Evolutionary conservation across 1,140 invertebrate species (phyloP).

Genomic region (Portunus trituberculatus): DNA sequence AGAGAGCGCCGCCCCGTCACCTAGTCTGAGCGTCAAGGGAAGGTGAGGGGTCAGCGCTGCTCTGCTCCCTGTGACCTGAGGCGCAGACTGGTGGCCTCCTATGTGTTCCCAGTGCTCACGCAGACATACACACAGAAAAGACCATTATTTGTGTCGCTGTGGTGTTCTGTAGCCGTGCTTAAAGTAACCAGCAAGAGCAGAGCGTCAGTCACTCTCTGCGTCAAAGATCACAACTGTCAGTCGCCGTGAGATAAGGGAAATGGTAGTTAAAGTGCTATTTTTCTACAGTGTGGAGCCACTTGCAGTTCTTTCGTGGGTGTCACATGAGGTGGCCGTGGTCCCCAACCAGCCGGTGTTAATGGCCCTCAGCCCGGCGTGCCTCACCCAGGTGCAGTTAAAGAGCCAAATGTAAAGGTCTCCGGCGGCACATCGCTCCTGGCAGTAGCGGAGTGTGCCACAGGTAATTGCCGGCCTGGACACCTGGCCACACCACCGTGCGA

Average conservation of each 20-base stretch:
- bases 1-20: neutral
- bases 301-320: neutral
- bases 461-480: slow-evolving; percentile 33
- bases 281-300: neutral
- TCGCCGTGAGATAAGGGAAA: too few relatives aligned
- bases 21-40: neutral
- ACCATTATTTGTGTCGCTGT: neutral
- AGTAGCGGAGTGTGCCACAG: neutral
- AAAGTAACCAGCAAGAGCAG: neutral
- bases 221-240: too few relatives aligned
- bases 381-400: slow-evolving; percentile 30
- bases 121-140: neutral
- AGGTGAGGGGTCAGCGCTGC: neutral
- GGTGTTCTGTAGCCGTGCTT: neutral
- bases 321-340: neutral
- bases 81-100: neutral
- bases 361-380: neutral
- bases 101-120: neutral
- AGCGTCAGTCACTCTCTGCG: neutral
- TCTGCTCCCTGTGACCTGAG: neutral
- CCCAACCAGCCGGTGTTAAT: neutral
- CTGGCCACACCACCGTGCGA: neutral
- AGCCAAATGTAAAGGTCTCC: slow-evolving; percentile 58
- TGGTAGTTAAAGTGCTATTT: too few relatives aligned
- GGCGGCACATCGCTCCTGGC: slow-evolving; percentile 41